These are phyloP conservation scores for Agriotes lineatus DNA, from an alignment of 2,888 invertebrate genomes.

Conservation along the genomic window DNA sequence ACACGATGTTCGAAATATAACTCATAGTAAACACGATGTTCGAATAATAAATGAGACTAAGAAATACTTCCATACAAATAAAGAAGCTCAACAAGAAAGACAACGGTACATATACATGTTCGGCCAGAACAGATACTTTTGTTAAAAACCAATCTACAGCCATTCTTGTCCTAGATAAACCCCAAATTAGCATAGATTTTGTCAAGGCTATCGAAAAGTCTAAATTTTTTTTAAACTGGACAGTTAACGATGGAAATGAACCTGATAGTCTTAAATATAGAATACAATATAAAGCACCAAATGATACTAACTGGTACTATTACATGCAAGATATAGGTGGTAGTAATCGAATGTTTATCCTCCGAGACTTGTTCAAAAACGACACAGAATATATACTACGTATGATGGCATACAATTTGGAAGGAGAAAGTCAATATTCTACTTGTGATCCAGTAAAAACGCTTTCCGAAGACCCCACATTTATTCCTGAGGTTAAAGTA, in stretches of 20 bases:
- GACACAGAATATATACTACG: conserved; percentile 77
- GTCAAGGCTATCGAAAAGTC: conserved; percentile 81
- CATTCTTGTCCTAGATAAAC: conserved; percentile 75
- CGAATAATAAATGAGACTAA: conserved; percentile 70
- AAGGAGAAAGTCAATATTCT: conserved; percentile 72
- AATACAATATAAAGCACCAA: conserved; percentile 69
- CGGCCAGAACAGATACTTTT: conserved; percentile 59
- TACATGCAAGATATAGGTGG: conserved; percentile 73
- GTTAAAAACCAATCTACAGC: conserved; percentile 56
- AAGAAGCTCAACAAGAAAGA: conserved; percentile 75
- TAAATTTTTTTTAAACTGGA: conserved; percentile 87
- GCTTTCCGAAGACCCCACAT: conserved; percentile 79
- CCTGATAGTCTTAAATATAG: conserved; percentile 73
- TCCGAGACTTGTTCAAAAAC: conserved; percentile 73
- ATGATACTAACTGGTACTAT: conserved; percentile 70
- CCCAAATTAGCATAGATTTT: conserved; percentile 78
- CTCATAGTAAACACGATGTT: conserved; percentile 54
- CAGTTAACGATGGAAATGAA: conserved; percentile 81
- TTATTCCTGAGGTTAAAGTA: conserved; percentile 82
- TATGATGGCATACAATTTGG: conserved; percentile 76
- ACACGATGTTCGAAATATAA: conserved; percentile 51
- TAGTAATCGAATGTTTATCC: conserved; percentile 76
- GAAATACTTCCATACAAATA: conserved; percentile 72
- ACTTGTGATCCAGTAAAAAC: conserved; percentile 72
- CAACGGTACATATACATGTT: conserved; percentile 79